These are phyloP conservation scores for Oscheius sp. DNA, from an alignment of 2,888 invertebrate genomes.

Conservation along the genomic window DNA sequence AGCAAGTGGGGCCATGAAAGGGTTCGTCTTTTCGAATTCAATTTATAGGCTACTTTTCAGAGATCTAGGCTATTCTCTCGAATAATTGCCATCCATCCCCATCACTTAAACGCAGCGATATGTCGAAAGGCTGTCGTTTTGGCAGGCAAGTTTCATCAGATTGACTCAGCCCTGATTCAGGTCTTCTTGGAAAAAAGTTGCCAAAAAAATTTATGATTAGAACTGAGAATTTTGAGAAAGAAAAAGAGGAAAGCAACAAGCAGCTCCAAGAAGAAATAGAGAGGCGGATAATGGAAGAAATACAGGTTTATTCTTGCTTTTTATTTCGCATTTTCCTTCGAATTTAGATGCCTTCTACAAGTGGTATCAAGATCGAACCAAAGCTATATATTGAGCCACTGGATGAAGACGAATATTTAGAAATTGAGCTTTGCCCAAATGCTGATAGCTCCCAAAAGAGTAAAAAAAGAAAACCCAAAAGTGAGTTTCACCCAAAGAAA, in stretches of 20 bases:
- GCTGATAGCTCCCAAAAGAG: no score
- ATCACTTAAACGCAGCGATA: background rate
- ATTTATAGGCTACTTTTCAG: background rate
- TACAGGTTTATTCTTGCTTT: no score
- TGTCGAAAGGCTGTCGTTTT: background rate
- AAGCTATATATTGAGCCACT: background rate
- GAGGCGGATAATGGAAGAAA: no score
- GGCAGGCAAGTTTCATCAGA: background rate
- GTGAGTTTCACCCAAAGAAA: no score
- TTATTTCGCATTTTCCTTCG: background rate
- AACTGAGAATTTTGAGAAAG: background rate
- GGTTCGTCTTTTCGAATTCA: no score
- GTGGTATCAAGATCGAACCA: background rate
- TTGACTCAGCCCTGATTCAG: background rate
- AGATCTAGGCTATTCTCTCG: background rate
- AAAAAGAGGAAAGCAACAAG: background rate
- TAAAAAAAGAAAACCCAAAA: no score
- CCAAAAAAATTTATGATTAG: background rate
- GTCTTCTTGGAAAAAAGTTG: background rate
- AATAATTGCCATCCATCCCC: background rate
- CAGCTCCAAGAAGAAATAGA: background rate
- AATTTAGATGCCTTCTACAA: background rate
- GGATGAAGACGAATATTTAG: background rate
- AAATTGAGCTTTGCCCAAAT: no score
- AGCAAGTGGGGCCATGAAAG: background rate